Evolutionary conservation across 2,113 vertebrate genomes (phyloP), one percentile per base, ranked within the genome.

Genomic region (Hypomesus transpacificus): DNA sequence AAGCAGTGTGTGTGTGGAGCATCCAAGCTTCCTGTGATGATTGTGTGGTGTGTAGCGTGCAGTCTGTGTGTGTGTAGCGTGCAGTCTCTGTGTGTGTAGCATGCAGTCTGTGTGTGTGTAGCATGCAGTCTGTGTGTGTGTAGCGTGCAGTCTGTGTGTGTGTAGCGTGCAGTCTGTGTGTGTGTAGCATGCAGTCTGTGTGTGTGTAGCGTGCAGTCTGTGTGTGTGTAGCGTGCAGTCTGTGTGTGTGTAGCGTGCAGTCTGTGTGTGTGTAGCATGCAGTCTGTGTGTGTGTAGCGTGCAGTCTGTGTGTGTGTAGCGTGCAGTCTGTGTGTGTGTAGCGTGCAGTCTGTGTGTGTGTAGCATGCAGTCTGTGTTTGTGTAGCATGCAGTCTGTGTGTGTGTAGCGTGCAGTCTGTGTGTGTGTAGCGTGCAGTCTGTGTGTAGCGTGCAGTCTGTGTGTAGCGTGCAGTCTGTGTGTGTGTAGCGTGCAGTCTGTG

Each of bases 31-130:
- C 8, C 3, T 56, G 16, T 9, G 11, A 1, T 18, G 16, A 14
- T 3, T 75, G 46, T 31, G n/a, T 28, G 18, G n/a, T 60, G 69
- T 65, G 21, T 60, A 50, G 70, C n/a, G n/a, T n/a, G n/a, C n/a
- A n/a, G n/a, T n/a, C n/a, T n/a, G 63, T 65, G 63, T 67, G 69
- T 34, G 22, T 34, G 24, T 21, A 50, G 11, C 56, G 63, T n/a
- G n/a, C n/a, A n/a, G n/a, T n/a, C n/a, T n/a, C n/a, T 65, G 63
- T 67, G 69, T 34, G 22, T 34, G 24, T 21, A 50, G 11, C 56
- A n/a, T n/a, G n/a, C n/a, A n/a, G n/a, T n/a, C n/a, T n/a, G 63
- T 65, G 63, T 67, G 69, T 34, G 22, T 34, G 24, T 21, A 50
- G 11, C 56, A n/a, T n/a, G n/a, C n/a, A n/a, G n/a, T n/a, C n/a